Percentiles rank a stretch among this genome's conserved stretches.
phyloP scores from a whole-genome alignment of 2,113 vertebrate genomes.

The Apistogramma diplotaenia region DNA sequence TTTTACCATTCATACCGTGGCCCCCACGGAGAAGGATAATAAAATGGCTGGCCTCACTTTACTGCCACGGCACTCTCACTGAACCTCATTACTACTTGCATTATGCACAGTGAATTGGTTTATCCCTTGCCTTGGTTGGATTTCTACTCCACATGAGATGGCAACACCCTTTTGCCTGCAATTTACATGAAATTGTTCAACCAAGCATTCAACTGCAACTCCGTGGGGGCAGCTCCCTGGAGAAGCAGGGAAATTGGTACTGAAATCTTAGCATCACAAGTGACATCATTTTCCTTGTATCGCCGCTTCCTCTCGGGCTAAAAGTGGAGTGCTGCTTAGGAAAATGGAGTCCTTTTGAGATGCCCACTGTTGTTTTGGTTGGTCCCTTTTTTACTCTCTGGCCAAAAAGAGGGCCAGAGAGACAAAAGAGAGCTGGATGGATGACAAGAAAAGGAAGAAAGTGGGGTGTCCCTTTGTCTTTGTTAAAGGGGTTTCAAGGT shows the following conservation, averaged over 20 bases:
- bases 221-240: constrained; percentile 9
- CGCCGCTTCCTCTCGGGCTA: background rate
- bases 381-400: background rate
- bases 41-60: constrained; percentile 47
- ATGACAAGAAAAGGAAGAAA: constrained; percentile 10
- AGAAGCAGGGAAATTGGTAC: constrained; percentile 19
- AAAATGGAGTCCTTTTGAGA: constrained; percentile 5
- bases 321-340: background rate
- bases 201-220: constrained; percentile 21
- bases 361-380: background rate
- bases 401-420: background rate
- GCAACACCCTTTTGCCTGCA: background rate
- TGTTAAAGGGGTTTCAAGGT: constrained; percentile 56
- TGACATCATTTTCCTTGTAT: constrained; percentile 7
- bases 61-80: constrained; percentile 3
- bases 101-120: constrained; percentile 12
- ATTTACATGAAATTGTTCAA: constrained; percentile 28
- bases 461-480: constrained; percentile 44
- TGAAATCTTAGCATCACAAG: constrained; percentile 13
- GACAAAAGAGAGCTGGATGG: background rate
- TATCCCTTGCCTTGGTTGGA: background rate
- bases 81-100: constrained; percentile 29
- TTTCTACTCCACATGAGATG: background rate
- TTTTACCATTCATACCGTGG: constrained; percentile 15
- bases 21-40: constrained; percentile 30